A percentile compares a stretch with the other conserved stretches of the same genome.
Conservation (phyloP, 2,113 vertebrate genomes). For the Dromas ardeola region DNA sequence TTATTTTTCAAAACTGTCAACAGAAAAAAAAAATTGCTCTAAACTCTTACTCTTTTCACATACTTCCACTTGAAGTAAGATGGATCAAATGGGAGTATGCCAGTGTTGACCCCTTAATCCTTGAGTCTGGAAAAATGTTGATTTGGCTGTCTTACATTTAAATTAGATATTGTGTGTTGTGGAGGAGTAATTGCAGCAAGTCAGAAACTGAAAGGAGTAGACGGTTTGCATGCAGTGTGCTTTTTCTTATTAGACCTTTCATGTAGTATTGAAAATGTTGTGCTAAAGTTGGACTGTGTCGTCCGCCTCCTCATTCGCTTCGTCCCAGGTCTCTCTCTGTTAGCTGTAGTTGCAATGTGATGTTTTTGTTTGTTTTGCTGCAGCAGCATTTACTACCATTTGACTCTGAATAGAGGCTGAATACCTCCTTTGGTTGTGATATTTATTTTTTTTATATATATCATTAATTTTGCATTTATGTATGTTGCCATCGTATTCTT, state of each 20-base stretch:
- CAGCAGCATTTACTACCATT: neutral
- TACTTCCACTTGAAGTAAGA: neutral
- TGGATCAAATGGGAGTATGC: neutral
- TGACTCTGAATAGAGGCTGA: constrained; percentile 2
- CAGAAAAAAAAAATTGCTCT: neutral
- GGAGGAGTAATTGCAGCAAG: neutral
- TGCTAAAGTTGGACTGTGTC: neutral
- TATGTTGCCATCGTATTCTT: neutral
- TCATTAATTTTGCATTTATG: constrained; percentile 8
- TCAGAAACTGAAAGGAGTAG: neutral
- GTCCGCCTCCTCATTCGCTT: neutral
- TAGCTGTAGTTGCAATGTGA: neutral
- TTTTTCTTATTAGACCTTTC: neutral
- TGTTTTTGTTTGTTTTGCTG: neutral
- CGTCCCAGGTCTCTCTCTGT: neutral
- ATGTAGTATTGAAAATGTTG: neutral
- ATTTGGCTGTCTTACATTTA: neutral
- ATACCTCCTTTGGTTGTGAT: neutral
- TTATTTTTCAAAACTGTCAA: neutral
- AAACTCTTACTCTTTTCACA: neutral
- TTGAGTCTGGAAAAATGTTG: neutral
- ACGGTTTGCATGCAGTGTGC: neutral
- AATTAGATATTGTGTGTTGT: neutral
- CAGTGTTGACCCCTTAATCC: neutral
- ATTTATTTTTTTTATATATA: neutral